Conservation (phyloP, 2,888 invertebrate genomes). For the Theretra japonica region DNA sequence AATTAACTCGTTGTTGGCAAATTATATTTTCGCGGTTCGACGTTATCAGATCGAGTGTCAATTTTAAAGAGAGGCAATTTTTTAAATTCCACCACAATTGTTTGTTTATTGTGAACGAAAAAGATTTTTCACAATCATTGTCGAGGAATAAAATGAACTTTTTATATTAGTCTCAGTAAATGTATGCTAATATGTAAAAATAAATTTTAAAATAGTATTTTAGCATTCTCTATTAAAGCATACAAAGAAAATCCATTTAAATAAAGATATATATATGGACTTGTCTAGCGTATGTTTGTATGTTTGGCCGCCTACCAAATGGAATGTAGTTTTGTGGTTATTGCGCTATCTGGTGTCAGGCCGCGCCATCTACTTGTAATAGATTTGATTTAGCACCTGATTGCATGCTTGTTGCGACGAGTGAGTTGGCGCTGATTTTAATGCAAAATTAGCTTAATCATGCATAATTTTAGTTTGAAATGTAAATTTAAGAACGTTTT, state of each 20-base stretch:
- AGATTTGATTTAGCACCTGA: neutral
- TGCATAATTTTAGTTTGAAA: too few species aligned
- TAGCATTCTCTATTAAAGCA: too few species aligned
- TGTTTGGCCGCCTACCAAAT: conserved; percentile 9
- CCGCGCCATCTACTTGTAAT: neutral
- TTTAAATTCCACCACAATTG: neutral
- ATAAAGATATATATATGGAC: neutral
- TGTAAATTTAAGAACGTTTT: too few species aligned
- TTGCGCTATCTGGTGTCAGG: neutral
- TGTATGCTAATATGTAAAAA: too few species aligned
- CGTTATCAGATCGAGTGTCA: neutral
- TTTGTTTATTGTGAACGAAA: too few species aligned
- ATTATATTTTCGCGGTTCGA: neutral
- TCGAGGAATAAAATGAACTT: too few species aligned
- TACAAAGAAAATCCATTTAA: neutral
- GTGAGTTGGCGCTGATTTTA: too few species aligned
- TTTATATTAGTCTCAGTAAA: too few species aligned
- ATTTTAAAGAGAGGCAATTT: neutral
- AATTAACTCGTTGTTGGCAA: conserved; percentile 10
- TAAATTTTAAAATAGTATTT: too few species aligned
- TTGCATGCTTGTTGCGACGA: neutral
- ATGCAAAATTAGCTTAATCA: too few species aligned
- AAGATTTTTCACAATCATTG: too few species aligned
- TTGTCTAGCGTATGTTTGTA: neutral
- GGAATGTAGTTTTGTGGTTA: conserved; percentile 1